Evolutionary conservation across 2,888 invertebrate species (phyloP), one percentile per base, ranked within the genome.

Genomic region (Phania funesta): DNA sequence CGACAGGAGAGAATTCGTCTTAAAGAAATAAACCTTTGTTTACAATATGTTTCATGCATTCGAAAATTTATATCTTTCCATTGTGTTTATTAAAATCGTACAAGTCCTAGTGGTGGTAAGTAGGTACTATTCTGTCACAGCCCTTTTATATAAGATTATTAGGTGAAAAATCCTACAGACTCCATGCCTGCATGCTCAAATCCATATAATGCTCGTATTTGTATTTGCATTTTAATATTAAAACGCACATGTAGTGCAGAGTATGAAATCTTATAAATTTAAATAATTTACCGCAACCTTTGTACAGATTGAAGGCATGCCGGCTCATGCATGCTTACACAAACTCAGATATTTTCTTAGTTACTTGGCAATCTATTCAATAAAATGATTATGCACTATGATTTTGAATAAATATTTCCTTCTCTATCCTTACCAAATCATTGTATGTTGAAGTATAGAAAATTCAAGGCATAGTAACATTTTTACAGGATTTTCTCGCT

Each of bases 371-470:
- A 71, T 76, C 46, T 58, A 52, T 80, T 67, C 65, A 56, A 80
- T 67, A 65, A 65, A 62, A 76, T 71, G 58, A 80, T 80, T 80
- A 74, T 80, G 67, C 60, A 62, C 52, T 56, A 60, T 68, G 74
- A 74, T 80, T 80, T 64, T 58, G 67, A 60, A 74, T 67, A 71
- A 65, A 71, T 50, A 60, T 67, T 60, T 48, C 41, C 50, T 16
- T 41, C 29, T 26, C 18, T 44, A 60, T 67, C n/a, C 29, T 26
- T 18, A 11, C 6, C 9, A 64, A 64, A 38, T 58, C 26, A 38
- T 48, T 68, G 46, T 46, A 73, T 68, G 20, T 71, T 54, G 52
- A 64, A 65, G 52, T 9, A 58, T 50, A 41, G n/a, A 54, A 48
- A 64, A 75, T 60, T 29, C 32, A 64, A 76, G 48, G 58, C 44